A percentile compares a stretch with the other conserved stretches of the same genome.
phyloP scores from a whole-genome alignment of 2,797 vertebrate species.

The Sebastes iracundus region DNA sequence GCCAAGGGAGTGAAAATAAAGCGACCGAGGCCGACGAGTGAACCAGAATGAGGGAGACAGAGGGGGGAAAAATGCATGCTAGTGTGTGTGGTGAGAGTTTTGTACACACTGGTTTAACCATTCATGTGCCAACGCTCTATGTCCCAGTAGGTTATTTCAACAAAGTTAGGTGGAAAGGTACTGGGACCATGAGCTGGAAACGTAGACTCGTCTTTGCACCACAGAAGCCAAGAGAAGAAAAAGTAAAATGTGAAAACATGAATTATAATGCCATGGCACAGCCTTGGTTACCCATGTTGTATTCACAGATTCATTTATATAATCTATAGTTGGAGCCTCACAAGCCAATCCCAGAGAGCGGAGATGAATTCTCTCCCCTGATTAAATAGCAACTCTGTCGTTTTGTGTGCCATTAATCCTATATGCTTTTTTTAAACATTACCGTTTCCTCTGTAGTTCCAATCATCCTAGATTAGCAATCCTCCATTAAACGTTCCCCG shows the following conservation, averaged over 20 bases:
- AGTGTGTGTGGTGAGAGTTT: not conserved
- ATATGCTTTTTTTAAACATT: conserved; percentile 45
- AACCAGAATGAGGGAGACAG: conserved; percentile 9
- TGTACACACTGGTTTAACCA: not conserved
- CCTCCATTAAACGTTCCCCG: conserved; percentile 51
- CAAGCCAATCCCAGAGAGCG: conserved; percentile 30
- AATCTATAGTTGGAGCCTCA: conserved; percentile 31
- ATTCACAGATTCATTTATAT: conserved; percentile 38
- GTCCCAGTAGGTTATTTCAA: conserved; percentile 18
- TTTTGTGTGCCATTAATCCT: conserved; percentile 64
- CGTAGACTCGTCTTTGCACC: conserved; percentile 2
- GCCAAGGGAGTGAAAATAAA: conserved; percentile 57
- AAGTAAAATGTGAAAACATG: not conserved
- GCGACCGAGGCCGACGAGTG: conserved; percentile 15
- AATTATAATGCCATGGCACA: not conserved
- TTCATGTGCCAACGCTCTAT: conserved; percentile 10
- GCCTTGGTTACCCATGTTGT: not conserved
- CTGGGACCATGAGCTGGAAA: not conserved
- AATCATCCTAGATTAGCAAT: conserved; percentile 65
- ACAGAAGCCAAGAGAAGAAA: not conserved
- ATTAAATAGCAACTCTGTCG: conserved; percentile 59
- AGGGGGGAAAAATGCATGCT: not conserved
- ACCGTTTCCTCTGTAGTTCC: conserved; percentile 41
- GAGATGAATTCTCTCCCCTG: conserved; percentile 47
- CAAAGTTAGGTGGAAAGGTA: conserved; percentile 2